Percentiles rank a stretch among this genome's conserved stretches.
phyloP scores from a whole-genome alignment of 2,113 vertebrate genomes.

The Malurus cyaneus region DNA sequence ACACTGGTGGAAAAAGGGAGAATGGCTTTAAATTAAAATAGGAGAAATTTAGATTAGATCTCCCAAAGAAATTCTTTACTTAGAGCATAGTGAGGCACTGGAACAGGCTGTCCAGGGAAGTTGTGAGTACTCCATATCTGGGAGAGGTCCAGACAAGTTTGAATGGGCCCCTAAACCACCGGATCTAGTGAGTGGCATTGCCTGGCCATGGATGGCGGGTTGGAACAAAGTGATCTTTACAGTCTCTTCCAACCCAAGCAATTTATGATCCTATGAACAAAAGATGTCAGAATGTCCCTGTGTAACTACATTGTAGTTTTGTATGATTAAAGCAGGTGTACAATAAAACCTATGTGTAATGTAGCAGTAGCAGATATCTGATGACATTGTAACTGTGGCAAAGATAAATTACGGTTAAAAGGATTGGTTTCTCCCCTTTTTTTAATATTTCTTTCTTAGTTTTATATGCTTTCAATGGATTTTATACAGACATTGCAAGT shows the following conservation, averaged over 20 bases:
- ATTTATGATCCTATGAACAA: background rate
- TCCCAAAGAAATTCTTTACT: background rate
- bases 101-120: background rate
- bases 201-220: background rate
- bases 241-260: background rate
- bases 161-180: too few species aligned
- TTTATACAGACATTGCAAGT: background rate
- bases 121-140: background rate
- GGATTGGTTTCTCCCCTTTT: accelerated
- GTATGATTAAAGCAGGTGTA: background rate
- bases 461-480: background rate
- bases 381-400: background rate
- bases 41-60: background rate
- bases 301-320: background rate
- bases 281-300: background rate
- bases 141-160: background rate
- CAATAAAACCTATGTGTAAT: background rate
- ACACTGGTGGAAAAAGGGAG: background rate
- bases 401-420: background rate
- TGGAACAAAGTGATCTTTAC: background rate
- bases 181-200: background rate
- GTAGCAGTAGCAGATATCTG: background rate
- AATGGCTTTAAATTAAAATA: background rate
- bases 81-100: background rate
- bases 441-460: background rate